Conservation (phyloP, 2,113 vertebrate genomes). For the Noctilio leporinus region DNA sequence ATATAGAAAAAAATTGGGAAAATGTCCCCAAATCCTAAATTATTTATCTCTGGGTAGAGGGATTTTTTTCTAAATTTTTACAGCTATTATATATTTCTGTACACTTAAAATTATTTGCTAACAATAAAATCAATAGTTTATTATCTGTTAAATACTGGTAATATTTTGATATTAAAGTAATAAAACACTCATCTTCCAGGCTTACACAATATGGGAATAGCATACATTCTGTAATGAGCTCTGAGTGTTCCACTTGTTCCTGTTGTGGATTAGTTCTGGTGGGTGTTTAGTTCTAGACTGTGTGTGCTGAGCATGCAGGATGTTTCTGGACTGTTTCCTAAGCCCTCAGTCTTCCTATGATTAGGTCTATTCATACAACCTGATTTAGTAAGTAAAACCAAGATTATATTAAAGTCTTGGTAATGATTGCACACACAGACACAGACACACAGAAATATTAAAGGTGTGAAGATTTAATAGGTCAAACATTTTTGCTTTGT, state of each 20-base stretch:
- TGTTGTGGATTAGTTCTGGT: too few relatives aligned
- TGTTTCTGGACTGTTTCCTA: not conserved
- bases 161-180: not conserved
- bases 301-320: accelerated
- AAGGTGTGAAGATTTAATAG: not conserved
- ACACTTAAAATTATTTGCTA: not conserved
- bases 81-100: not conserved
- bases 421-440: accelerated
- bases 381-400: not conserved
- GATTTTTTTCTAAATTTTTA: not conserved
- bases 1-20: not conserved
- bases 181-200: not conserved
- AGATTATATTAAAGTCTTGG: not conserved
- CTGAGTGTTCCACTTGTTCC: not conserved
- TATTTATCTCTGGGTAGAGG: not conserved
- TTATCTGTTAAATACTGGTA: not conserved
- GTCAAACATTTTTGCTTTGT: not conserved
- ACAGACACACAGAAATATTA: not conserved
- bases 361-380: not conserved
- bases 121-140: not conserved
- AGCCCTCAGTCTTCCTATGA: not conserved
- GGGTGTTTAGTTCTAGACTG: not conserved
- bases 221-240: not conserved
- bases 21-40: not conserved
- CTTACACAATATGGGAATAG: not conserved